Base-by-base conservation (phyloP, 2,888 invertebrate genomes). In the Cabera pusaria region DNA sequence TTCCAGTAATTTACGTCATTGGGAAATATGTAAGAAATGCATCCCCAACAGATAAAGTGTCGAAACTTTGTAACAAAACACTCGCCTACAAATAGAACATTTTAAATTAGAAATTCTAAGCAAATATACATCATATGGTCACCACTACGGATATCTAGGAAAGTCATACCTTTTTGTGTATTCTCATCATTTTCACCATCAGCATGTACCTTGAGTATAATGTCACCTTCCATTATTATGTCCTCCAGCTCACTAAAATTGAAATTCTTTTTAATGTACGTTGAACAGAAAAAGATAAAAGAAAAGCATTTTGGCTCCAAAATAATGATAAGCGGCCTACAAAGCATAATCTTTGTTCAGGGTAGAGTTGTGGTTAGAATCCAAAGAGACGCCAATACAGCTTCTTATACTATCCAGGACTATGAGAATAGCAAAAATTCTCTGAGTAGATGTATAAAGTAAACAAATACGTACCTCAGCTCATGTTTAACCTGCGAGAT, bases 171-270 rank as follows among this genome's bases (percentile, higher is more conserved):
- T 44, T 35, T 35, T 21, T 32, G 31, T 2, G 38, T 23, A 21
- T 14, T 22, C 5, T 39, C 35, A 17, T 44, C 39, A 17, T 23
- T 46, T 31, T 48, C 53, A 31, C 48, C 53, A 41, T 49, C 53
- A n/a, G 50, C 46, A 36, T 53, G 48, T 11, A 53, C 50, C 38
- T 53, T 53, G 20, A 53, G 35, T 27, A 53, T 53, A 11, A 53
- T 48, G 20, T 53, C 53, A 11, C 50, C 53, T 40, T 53, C 53
- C 53, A 53, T 48, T 17, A 44, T 44, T 8, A 53, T 53, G 17
- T 50, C 46, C 21, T 53, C 50, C 42, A 53, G 38, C 5, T 53
- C 53, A 28, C 53, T 53, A 21, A 20, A 52, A 51, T 14, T 14
- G 4, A 14, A 14, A 14, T 4, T 17, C 6, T 6, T 16, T 3